Evolutionary conservation across 2,888 invertebrate species (phyloP).

Genomic region (Sympetrum striolatum): DNA sequence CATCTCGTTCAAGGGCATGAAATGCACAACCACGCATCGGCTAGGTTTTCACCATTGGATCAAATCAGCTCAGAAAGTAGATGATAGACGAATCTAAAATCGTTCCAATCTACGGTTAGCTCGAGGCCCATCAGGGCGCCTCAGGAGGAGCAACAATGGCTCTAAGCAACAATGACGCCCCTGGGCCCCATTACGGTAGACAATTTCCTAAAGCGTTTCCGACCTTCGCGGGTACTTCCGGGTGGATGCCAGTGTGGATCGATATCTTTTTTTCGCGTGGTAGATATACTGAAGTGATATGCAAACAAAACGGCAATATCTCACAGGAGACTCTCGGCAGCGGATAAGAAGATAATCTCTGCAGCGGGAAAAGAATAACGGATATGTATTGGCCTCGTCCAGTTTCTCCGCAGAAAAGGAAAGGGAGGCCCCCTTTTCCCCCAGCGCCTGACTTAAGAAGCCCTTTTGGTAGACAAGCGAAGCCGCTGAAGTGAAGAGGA

Average conservation of each 20-base stretch:
- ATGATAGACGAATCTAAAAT: not conserved
- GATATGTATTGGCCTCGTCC: not conserved
- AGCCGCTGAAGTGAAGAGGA: not conserved
- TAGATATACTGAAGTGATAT: not conserved
- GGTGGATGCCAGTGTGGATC: not conserved
- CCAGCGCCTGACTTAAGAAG: not conserved
- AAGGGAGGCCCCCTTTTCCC: not conserved
- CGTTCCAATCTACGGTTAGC: too few species aligned
- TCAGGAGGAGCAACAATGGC: too few species aligned
- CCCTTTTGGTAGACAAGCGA: not conserved
- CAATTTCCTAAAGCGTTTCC: too few species aligned
- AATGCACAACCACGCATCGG: not conserved
- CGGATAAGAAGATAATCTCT: not conserved
- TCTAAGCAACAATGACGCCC: too few species aligned
- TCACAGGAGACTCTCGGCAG: not conserved
- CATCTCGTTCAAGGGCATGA: not conserved
- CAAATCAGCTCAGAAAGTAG: not conserved
- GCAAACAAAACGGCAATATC: not conserved
- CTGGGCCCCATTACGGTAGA: too few species aligned
- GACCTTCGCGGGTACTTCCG: too few species aligned
- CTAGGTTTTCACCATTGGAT: not conserved
- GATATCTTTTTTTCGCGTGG: not conserved
- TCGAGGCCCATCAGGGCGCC: too few species aligned
- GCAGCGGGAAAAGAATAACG: not conserved
- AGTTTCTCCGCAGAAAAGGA: not conserved